Conservation (phyloP, 2,888 invertebrate species). For the Biston stratarius region DNA sequence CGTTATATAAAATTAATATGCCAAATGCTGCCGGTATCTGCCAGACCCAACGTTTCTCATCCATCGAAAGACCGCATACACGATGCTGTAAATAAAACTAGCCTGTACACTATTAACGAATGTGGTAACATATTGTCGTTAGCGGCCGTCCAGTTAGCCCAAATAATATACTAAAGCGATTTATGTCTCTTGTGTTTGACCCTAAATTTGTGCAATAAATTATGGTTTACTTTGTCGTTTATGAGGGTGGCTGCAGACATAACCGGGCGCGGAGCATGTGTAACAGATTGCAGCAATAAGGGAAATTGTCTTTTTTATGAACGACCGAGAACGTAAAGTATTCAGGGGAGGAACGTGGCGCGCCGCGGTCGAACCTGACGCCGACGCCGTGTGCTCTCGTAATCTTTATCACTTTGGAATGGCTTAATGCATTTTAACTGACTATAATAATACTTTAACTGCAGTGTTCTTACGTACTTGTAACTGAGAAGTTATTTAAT, state of each 20-base stretch:
- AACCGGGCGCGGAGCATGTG: constrained; percentile 79
- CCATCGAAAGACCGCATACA: constrained; percentile 18
- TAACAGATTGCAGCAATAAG: constrained; percentile 86
- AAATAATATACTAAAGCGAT: constrained; percentile 76
- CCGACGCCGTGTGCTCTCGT: constrained; percentile 43
- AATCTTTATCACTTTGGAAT: constrained; percentile 34
- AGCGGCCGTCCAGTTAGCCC: constrained; percentile 59
- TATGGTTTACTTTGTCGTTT: constrained; percentile 86
- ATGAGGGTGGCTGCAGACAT: constrained; percentile 82
- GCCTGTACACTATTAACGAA: constrained; percentile 42
- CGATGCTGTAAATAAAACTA: constrained; percentile 36
- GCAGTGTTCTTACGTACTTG: not conserved
- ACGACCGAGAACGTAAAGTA: constrained; percentile 79
- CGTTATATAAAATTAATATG: no score
- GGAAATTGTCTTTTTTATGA: constrained; percentile 86
- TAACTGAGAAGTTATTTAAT: no score
- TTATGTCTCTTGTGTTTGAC: constrained; percentile 79
- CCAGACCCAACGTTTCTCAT: no score
- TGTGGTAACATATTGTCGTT: constrained; percentile 51
- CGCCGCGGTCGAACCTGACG: constrained; percentile 50
- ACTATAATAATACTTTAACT: not conserved
- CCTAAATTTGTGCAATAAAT: constrained; percentile 84
- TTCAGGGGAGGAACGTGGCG: constrained; percentile 64
- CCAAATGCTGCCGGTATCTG: no score
- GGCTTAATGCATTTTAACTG: constrained; percentile 21